Conservation (phyloP, 2,888 invertebrate species). For the Chrysolina oricalcia region DNA sequence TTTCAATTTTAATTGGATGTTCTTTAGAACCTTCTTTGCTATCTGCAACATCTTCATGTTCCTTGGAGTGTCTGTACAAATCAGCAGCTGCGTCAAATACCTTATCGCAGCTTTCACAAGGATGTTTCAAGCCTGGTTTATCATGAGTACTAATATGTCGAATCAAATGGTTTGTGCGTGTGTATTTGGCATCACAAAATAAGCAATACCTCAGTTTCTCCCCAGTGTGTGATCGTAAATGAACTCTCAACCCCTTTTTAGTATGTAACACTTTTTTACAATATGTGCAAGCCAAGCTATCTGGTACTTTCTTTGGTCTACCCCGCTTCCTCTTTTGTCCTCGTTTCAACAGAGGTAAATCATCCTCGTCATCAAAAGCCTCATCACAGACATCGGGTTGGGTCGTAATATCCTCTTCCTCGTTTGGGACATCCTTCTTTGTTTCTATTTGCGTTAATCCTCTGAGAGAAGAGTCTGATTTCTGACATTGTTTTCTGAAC, state of each 20-base stretch:
- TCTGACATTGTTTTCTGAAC: conserved; percentile 70
- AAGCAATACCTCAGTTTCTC: conserved; percentile 67
- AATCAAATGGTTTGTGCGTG: conserved; percentile 66
- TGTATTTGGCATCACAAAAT: conserved; percentile 66
- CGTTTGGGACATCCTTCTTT: conserved; percentile 39
- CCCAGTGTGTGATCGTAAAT: conserved; percentile 66
- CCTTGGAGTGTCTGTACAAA: conserved; percentile 56
- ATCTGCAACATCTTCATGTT: conserved; percentile 52
- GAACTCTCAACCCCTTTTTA: conserved; percentile 66
- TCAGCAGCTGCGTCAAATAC: conserved; percentile 53
- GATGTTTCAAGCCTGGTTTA: conserved; percentile 55
- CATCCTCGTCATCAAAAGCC: conserved; percentile 59
- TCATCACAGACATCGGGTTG: conserved; percentile 61
- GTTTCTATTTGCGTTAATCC: conserved; percentile 58
- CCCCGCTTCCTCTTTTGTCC: conserved; percentile 53
- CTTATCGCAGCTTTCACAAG: conserved; percentile 57
- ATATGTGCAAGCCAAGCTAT: conserved; percentile 63
- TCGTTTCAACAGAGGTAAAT: conserved; percentile 55
- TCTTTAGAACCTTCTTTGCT: conserved; percentile 40
- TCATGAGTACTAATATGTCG: conserved; percentile 67
- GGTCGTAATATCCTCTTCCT: conserved; percentile 61
- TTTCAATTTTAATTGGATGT: conserved; percentile 46
- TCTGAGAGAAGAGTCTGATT: conserved; percentile 67
- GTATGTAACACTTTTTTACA: conserved; percentile 66
- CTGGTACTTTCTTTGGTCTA: conserved; percentile 52